Evolutionary conservation across 2,113 vertebrate genomes (phyloP), one percentile per base, ranked within the genome.

Genomic region (Chloebia gouldiae): DNA sequence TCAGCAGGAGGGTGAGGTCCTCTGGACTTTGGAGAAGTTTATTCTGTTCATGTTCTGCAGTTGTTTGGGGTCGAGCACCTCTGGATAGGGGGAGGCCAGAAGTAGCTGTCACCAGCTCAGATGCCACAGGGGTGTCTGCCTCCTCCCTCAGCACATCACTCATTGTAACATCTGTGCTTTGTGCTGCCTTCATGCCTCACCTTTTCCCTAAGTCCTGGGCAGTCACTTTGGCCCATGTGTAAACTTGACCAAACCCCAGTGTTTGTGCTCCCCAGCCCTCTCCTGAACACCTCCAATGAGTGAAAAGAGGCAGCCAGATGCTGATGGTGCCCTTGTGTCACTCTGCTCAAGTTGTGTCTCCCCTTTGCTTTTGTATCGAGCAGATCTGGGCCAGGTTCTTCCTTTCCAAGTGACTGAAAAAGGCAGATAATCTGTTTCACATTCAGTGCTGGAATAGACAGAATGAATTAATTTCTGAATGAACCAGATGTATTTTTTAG

Each of bases 401-500:
- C 76, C 79, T 84, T 71, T 79, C 50, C 49, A 80, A 50, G 59
- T 51, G 93, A 31, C 20, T 61, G 65, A 42, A 87, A 25, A 91
- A 87, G 37, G 35, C 69, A 49, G 75, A 85, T 63, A 42, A 94
- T 94, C 39, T 78, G 42, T 88, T 92, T 75, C 60, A 37, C 15
- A 47, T 88, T 86, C 68, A 44, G 33, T 25, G 59, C 63, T 92
- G 90, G 93, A 93, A 75, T 13, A 75, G 80, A 45, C 44, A 63
- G 59, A 80, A 86, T 90, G 47, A 91, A 83, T 40, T 83, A 78
- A 76, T 71, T 88, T 90, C 63, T 94, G 47, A 90, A 93, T 86
- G 81, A 95, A 60, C 33, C 71, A 92, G 64, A 86, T 86, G 79
- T 40, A 59, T 51, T 88, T 93, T 94, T 92, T 53, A 90, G 85